These are phyloP conservation scores for Zaprionus davidi DNA, from an alignment of 1,140 invertebrate genomes.

Conservation along the genomic window DNA sequence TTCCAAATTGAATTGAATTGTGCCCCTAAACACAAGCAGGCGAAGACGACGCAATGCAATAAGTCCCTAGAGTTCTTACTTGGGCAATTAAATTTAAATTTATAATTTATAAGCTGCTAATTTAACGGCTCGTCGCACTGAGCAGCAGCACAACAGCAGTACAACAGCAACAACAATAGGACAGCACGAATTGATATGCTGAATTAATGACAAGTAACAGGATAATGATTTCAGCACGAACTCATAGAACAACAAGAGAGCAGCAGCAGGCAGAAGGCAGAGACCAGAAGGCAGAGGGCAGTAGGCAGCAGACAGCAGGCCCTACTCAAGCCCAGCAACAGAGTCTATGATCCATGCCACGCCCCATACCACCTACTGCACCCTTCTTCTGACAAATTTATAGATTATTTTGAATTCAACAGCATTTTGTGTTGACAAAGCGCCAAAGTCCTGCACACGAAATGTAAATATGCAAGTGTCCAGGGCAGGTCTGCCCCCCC, in stretches of 20 bases:
- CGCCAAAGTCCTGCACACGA: slow-evolving; percentile 39
- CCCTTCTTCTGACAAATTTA: slow-evolving; percentile 38
- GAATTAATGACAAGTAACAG: slow-evolving; percentile 77
- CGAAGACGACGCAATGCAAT: neutral
- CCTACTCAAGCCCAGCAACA: neutral
- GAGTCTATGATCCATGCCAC: neutral
- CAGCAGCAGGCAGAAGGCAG: neutral
- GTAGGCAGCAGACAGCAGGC: neutral
- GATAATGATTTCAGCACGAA: slow-evolving; percentile 78
- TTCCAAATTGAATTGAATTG: neutral
- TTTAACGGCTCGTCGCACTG: slow-evolving; percentile 65
- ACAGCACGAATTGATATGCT: slow-evolving; percentile 54
- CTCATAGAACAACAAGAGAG: slow-evolving; percentile 38
- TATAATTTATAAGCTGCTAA: slow-evolving; percentile 77
- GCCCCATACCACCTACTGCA: neutral
- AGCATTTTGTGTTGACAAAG: slow-evolving; percentile 51
- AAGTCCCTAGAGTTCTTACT: slow-evolving; percentile 29
- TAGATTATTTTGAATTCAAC: slow-evolving; percentile 69
- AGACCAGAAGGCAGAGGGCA: neutral
- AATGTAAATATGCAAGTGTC: slow-evolving; percentile 50
- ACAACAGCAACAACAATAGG: slow-evolving; percentile 25
- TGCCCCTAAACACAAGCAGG: neutral
- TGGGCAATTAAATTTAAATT: slow-evolving; percentile 73
- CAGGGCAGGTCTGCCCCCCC: neutral
- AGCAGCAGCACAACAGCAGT: slow-evolving; percentile 28